Evolutionary conservation across 2,797 vertebrate species (phyloP), one percentile per base, ranked within the genome.

Genomic region (Accipiter fasciatus): DNA sequence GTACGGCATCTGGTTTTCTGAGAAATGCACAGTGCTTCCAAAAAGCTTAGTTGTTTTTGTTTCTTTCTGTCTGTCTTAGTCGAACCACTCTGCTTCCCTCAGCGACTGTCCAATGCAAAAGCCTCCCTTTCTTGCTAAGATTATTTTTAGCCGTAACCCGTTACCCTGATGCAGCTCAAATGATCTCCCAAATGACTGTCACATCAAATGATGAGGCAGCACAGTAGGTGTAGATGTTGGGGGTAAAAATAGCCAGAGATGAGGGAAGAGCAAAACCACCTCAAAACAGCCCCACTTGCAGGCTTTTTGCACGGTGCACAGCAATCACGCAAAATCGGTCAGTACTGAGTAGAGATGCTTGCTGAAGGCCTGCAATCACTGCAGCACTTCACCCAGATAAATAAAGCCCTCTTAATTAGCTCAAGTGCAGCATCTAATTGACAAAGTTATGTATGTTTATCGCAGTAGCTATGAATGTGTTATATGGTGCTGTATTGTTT

Each of bases 241-340:
- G 54, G 31, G 31, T 55, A 33, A 4, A 13, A 15, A 15, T 0
- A n/a, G 20, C 10, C 33, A 25, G 70, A 49, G 22, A 14, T 6
- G 29, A 54, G 33, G 33, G n/a, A 50, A 52, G 47, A 58, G 37
- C 44, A 62, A 77, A 73, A 1, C 5, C 39, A 13, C 26, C 29
- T 26, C 24, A 10, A 3, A 31, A 6, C 28, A 21, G 33, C 35
- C 17, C 50, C n/a, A 22, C 52, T 37, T 4, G 6, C 37, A 10
- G n/a, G 49, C 29, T 19, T 13, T 25, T 9, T 31, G 37, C 9
- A 3, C 11, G 14, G 15, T 8, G 42, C 39, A 15, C 44, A 31
- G 42, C 40, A 55, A 9, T 40, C 0, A 0, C 7, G 57, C 50
- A 9, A 39, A 65, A 26, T 6, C 0, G 0, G n/a, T 11, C 52